Evolutionary conservation across 2,888 invertebrate genomes (phyloP), one percentile per base, ranked within the genome.

Genomic region (Oscheius sp.): DNA sequence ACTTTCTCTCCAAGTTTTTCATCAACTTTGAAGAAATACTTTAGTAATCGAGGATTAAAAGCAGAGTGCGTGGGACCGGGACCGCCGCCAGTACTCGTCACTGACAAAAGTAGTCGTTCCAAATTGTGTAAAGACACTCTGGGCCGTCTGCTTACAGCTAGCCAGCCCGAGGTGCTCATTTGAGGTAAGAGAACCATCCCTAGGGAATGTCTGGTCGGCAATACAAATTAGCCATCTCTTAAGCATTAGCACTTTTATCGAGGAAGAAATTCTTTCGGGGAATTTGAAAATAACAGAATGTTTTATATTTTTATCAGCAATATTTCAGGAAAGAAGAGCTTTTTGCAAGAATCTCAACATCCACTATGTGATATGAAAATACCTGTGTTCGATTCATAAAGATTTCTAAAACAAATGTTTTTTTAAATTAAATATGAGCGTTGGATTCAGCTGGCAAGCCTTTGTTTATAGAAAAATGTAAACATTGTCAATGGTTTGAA

Each of bases 1-100:
- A 80, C 78, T n/a, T 86, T 83, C 74, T 86, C 84, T 5, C 72
- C 70, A 2, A 70, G 75, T 5, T 86, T 85, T 57, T 79, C 82
- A 10, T 65, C 72, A 57, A 83, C 81, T 2, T 71, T 85, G 31
- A 71, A 71, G 33, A 75, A 75, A 27, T 81, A 81, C 64, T 75
- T 84, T 29, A 69, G 70, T n/a, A 61, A 72, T n/a, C 37, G 71
- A 39, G 23, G 37, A n/a, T 5, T 57, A 34, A 78, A 78, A 46
- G 55, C 74, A 0, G 73, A 73, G 6, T 58, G 64, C 37, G 65
- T 63, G 0, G 71, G 66, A 31, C 71, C 73, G 6, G 75, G 75
- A 45, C 75, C 75, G 10, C 72, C 78, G 29, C 66, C 72, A 3
- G 53, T 74, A 67, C 71, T 78, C 3, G 37, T 42, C n/a, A 71